Base-by-base conservation (phyloP, 2,797 vertebrate species). In the Oreonectes daqikongensis region DNA sequence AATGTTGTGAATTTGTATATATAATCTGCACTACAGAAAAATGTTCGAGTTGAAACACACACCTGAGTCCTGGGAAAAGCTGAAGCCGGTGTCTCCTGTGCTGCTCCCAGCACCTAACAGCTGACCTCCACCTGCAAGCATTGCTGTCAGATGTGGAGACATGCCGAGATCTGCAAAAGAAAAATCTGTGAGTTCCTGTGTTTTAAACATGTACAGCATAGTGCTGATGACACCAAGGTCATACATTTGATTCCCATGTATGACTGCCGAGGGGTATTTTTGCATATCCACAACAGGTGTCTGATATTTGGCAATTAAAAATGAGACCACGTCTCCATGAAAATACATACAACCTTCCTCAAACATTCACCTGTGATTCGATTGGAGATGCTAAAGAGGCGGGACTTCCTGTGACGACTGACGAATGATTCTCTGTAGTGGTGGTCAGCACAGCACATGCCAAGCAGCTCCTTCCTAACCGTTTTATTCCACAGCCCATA, bases 401-500 rank as follows among this genome's bases (percentile, higher is more conserved):
- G 88, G 0, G 95, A 94, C 0, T 94, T 96, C 78, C 96, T 92
- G 10, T 95, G 96, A 0, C 94, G 92, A 3, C 94, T 95, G 35
- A 95, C 94, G 8, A 98, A 97, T 0, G 97, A 93, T 83, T 96
- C 96, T 11, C 96, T 90, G 80, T 96, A 97, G 80, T 97, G 96
- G 7, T 95, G 93, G 80, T 96, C 95, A 30, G 95, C 95, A 0
- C 96, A 97, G 88, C 96, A 99, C 95, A 97, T 96, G 46, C 95
- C 95, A 66, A 99, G 91, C 2, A 99, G 94, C 57, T 99, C 97
- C 86, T 96, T 98, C 82, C 97, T 94, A 20, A 99, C 96, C 0
- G 96, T 99, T 90, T 99, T 99, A 87, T 99, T 98, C 97, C 97
- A 98, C 72, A 99, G 89, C 7, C 96, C 97, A 0, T 98, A 98